Conservation (phyloP, 2,797 vertebrate species). For the Nothura maculosa region DNA sequence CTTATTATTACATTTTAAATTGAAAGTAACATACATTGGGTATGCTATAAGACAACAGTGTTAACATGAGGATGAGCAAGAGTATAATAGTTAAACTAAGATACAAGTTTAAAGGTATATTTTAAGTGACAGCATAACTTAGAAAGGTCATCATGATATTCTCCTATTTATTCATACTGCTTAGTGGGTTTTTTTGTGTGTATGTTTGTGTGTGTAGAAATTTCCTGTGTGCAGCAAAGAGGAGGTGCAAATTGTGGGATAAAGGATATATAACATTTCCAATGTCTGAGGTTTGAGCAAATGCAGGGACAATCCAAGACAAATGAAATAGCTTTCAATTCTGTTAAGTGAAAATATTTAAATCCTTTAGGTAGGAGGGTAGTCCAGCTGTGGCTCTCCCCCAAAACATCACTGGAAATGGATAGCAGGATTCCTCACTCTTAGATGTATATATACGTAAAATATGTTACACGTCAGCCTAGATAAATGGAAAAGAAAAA, state of each 20-base stretch:
- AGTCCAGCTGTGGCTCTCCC: background rate
- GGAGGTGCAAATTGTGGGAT: background rate
- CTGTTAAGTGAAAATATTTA: background rate
- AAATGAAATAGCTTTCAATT: background rate
- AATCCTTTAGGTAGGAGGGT: background rate
- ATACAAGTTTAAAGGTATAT: background rate
- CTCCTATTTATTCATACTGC: background rate
- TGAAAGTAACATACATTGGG: background rate
- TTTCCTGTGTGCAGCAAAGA: background rate
- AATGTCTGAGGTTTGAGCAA: background rate
- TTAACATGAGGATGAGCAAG: background rate
- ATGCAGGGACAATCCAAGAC: background rate
- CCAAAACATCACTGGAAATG: background rate
- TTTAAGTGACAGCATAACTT: background rate
- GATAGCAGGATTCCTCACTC: background rate
- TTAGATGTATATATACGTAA: background rate
- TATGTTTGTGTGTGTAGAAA: background rate
- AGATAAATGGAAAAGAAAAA: background rate
- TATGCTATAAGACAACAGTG: background rate
- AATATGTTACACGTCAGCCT: background rate
- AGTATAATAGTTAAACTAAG: background rate
- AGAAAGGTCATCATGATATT: background rate
- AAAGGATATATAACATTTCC: background rate
- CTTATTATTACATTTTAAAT: background rate
- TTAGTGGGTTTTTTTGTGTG: too few relatives aligned